Conservation (phyloP, 2,797 vertebrate genomes). For the Tenualosa thibaudeaui region DNA sequence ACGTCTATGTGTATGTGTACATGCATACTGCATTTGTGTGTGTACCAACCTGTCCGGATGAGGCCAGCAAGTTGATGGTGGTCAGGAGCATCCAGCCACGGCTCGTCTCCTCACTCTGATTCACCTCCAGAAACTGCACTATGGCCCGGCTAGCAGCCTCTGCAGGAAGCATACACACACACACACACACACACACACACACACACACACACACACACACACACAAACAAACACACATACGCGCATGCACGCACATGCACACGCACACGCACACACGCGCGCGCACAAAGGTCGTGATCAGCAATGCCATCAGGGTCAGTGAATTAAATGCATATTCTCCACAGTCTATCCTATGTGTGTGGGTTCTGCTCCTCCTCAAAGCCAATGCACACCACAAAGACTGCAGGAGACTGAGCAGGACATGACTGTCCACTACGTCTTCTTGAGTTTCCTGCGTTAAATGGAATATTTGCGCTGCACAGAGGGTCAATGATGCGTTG, state of each 20-base stretch:
- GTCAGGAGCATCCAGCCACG: constrained; percentile 99
- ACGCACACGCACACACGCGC: constrained; percentile 9
- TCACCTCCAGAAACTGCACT: constrained; percentile 97
- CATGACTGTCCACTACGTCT: too few relatives aligned
- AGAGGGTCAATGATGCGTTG: too few relatives aligned
- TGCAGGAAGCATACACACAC: constrained; percentile 54
- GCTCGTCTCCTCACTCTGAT: constrained; percentile 97
- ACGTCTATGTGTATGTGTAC: not conserved
- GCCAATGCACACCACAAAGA: too few relatives aligned
- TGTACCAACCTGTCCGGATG: constrained; percentile 91
- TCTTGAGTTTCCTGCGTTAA: too few relatives aligned
- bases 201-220: constrained; percentile 13
- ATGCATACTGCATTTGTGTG: not conserved
- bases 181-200: constrained; percentile 28
- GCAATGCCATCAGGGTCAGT: not conserved
- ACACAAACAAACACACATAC: not conserved
- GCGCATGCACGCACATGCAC: constrained; percentile 24
- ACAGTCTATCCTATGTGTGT: not conserved
- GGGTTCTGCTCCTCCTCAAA: not conserved
- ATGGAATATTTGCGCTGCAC: too few relatives aligned
- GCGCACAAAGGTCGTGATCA: not conserved
- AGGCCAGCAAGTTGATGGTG: constrained; percentile 96
- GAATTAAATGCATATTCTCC: not conserved
- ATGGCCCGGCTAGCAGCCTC: constrained; percentile 98
- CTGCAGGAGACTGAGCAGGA: too few relatives aligned